Percentiles rank a stretch among this genome's conserved stretches.
These are phyloP conservation scores for Bubo bubo DNA, from an alignment of 2,113 vertebrate species.

Conservation along the genomic window DNA sequence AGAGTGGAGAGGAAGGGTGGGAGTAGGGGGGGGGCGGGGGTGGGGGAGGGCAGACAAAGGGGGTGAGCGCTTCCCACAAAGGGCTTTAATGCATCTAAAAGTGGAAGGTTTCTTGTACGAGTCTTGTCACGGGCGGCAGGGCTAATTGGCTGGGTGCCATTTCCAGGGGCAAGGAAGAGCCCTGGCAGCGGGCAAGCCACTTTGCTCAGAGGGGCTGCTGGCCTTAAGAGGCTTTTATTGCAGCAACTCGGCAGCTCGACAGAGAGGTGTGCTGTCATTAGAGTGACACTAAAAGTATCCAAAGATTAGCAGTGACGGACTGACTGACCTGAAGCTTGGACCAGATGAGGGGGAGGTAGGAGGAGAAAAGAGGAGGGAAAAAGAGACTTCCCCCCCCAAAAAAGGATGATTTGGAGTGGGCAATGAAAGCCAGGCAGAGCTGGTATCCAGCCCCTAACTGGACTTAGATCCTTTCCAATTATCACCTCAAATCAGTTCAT, in stretches of 20 bases:
- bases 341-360: neutral
- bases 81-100: conserved; percentile 57
- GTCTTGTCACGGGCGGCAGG: conserved; percentile 48
- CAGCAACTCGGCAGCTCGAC: neutral
- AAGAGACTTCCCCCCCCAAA: rapidly evolving
- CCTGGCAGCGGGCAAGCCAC: conserved; percentile 72
- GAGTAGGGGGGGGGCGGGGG: neutral
- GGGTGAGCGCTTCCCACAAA: neutral
- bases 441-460: neutral
- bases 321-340: conserved; percentile 29
- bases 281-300: conserved; percentile 72
- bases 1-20: neutral
- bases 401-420: neutral
- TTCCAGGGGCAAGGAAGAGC: conserved; percentile 36
- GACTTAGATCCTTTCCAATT: neutral
- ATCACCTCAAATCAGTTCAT: neutral
- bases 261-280: conserved; percentile 54
- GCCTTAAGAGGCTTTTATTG: conserved; percentile 69
- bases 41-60: neutral
- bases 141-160: conserved; percentile 49
- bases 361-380: neutral
- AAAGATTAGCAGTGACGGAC: conserved; percentile 16
- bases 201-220: conserved; percentile 72
- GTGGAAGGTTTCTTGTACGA: conserved; percentile 59
- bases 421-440: neutral